Conservation (phyloP, 1,140 invertebrate genomes). For the Drosophila yakuba region DNA sequence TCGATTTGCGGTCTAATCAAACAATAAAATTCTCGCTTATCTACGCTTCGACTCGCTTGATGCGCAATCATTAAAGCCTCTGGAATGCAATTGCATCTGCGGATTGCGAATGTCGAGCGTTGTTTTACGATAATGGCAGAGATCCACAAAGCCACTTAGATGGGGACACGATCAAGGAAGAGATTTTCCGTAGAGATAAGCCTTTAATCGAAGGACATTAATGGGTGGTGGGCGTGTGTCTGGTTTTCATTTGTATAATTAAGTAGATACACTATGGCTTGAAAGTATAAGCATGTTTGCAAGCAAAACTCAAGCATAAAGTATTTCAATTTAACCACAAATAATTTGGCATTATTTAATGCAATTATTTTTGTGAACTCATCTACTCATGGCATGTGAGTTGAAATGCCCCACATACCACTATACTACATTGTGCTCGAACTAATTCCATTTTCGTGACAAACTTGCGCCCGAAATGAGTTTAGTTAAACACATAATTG, state of each 20-base stretch:
- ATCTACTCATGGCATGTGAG: neutral
- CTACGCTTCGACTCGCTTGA: conserved; percentile 16
- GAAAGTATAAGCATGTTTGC: too few species aligned
- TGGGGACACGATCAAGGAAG: conserved; percentile 10
- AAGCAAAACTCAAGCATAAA: too few species aligned
- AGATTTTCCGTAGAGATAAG: conserved; percentile 8
- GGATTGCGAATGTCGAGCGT: conserved; percentile 38
- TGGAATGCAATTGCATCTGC: conserved; percentile 39
- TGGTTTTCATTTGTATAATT: neutral
- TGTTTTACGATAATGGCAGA: conserved; percentile 41
- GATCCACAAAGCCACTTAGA: conserved; percentile 37
- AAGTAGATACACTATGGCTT: neutral
- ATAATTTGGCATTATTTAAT: neutral
- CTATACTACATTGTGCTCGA: neutral
- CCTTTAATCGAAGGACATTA: neutral
- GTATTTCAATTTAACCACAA: neutral
- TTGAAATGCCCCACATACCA: neutral
- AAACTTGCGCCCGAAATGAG: conserved; percentile 11
- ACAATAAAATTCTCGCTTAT: conserved; percentile 48
- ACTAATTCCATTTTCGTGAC: conserved; percentile 43
- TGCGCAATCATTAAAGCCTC: conserved; percentile 24
- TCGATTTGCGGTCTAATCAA: conserved; percentile 38
- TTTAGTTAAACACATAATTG: conserved; percentile 46
- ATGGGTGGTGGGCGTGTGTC: neutral
- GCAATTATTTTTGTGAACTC: conserved; percentile 7